Base-by-base conservation (phyloP, 2,797 vertebrate genomes). In the Xerus rutilus region DNA sequence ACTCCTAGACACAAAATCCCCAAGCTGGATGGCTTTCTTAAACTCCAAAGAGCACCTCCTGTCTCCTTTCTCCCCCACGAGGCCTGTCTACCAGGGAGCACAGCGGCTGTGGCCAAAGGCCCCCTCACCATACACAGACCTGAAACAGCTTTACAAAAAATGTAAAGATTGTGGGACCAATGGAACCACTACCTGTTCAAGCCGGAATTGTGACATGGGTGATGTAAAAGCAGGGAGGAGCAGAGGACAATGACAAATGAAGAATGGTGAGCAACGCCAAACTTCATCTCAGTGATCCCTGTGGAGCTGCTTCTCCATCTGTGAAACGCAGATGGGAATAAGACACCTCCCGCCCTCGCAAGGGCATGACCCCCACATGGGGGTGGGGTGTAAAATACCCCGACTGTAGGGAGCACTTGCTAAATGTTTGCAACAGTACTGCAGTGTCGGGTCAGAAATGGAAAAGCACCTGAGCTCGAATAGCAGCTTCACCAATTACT, bases 11-110 rank as follows among this genome's bases (percentile, higher is more conserved):
- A 62, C 17, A 57, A 59, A 35, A 45, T 4, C 15, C 25, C 28
- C 4, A 1, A 11, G 62, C 15, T 14, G 23, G 18, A 3, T 23
- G 35, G 32, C 74, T 65, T 69, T 67, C 72, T n/a, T 73, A 9
- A 35, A n/a, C 11, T 13, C 43, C 4, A 15, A 7, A 30, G 1
- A 30, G 3, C 43, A 0, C 0, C 17, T 64, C 45, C 43, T 23
- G 10, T 2, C 65, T 23, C 3, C 28, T 8, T 4, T 14, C 11
- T 21, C 47, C 15, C 45, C 21, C 7, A 10, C 7, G 57, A 59
- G 9, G 57, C 57, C 57, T 10, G 57, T 59, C 57, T 23, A 59
- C 3, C 57, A 59, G 57, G 57, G 18, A 1, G 3, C 57, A 59
- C 57, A 59, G 57, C 62, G 65, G 18, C 32, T 45, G 18, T 32